These are phyloP conservation scores for Apotomis turbidana DNA, from an alignment of 2,888 invertebrate genomes.

Conservation along the genomic window DNA sequence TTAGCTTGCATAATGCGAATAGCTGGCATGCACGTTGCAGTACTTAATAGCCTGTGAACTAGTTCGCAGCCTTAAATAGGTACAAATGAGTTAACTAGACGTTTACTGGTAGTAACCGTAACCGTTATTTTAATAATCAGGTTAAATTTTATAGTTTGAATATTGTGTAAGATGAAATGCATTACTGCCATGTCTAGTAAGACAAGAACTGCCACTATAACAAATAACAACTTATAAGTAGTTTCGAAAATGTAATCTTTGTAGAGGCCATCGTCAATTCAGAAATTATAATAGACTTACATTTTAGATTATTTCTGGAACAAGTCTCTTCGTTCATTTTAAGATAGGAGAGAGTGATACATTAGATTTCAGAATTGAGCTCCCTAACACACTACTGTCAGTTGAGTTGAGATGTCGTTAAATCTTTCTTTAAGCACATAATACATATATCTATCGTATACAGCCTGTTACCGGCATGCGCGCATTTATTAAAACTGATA, in stretches of 20 bases:
- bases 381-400: too few relatives aligned
- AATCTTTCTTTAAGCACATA: too few relatives aligned
- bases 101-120: conserved; percentile 17
- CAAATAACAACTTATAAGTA: background rate
- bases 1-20: conserved; percentile 32
- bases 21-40: conserved; percentile 17
- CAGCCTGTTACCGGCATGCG: too few relatives aligned
- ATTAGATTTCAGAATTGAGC: too few relatives aligned
- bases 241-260: background rate
- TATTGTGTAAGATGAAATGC: conserved; percentile 6
- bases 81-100: conserved; percentile 33
- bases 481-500: too few relatives aligned
- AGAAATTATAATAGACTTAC: too few relatives aligned
- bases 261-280: background rate
- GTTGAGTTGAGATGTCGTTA: too few relatives aligned
- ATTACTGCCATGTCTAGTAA: background rate
- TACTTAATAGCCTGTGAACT: conserved; percentile 32
- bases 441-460: too few relatives aligned
- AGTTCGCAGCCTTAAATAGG: conserved; percentile 21
- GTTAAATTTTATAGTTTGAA: conserved; percentile 5
- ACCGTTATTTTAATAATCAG: conserved; percentile 22
- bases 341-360: too few relatives aligned
- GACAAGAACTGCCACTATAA: background rate
- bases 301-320: too few relatives aligned
- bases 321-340: too few relatives aligned